A percentile compares a stretch with the other conserved stretches of the same genome.
phyloP scores from a whole-genome alignment of 2,797 vertebrate genomes.

The Molossus molossus region DNA sequence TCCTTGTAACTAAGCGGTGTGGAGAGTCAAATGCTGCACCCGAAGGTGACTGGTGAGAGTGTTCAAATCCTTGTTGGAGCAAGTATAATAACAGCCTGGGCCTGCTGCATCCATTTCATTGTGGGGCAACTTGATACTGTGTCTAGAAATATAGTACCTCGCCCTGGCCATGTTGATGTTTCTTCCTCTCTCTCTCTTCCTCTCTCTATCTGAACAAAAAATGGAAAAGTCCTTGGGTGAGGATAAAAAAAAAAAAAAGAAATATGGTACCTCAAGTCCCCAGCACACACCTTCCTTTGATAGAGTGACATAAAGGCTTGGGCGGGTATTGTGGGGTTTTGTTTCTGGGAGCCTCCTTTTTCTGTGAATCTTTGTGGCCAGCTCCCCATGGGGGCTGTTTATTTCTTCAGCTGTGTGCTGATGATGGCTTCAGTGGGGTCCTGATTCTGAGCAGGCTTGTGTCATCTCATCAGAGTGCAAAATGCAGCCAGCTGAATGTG shows the following conservation, averaged over 20 bases:
- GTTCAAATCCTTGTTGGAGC: background rate
- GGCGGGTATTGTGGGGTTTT: background rate
- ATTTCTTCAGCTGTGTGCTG: background rate
- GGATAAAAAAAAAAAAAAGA: background rate
- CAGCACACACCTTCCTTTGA: background rate
- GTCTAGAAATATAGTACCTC: background rate
- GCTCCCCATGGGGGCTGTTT: fast-evolving
- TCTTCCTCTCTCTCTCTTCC: too few relatives aligned
- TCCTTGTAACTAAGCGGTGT: background rate
- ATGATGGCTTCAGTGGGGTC: fast-evolving
- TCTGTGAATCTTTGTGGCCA: background rate
- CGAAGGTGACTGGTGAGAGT: background rate
- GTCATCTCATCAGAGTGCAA: background rate
- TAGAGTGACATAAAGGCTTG: background rate
- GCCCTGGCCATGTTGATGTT: too few relatives aligned
- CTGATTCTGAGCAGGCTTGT: background rate
- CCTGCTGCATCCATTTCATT: background rate
- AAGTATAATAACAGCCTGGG: background rate
- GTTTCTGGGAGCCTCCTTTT: background rate
- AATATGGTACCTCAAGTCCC: background rate
- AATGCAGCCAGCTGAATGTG: background rate
- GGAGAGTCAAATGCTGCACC: background rate
- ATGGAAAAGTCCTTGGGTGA: too few relatives aligned
- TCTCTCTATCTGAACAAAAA: too few relatives aligned
- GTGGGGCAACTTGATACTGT: background rate